A percentile compares a stretch with the other conserved stretches of the same genome.
Evolutionary conservation across 2,797 vertebrate species (phyloP).

Genomic region (Cossypha polioptera): DNA sequence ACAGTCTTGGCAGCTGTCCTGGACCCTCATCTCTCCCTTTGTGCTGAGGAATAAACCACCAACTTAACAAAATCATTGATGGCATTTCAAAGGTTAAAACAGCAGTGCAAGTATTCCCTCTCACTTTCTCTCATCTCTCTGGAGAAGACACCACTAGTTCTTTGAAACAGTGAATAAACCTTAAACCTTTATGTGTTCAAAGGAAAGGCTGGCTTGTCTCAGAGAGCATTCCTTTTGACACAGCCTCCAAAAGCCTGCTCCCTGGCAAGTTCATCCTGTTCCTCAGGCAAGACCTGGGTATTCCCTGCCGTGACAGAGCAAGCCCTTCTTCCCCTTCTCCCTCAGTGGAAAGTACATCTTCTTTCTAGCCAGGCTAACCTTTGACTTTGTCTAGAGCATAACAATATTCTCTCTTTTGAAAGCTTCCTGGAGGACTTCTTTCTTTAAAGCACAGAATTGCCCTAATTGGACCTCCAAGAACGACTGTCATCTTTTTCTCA

Average conservation of each 20-base stretch:
- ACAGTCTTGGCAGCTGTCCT: neutral
- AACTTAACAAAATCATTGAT: neutral
- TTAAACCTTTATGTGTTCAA: constrained; percentile 68
- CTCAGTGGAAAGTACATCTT: constrained; percentile 59
- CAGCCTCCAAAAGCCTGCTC: constrained; percentile 55
- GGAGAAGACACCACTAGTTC: constrained; percentile 44
- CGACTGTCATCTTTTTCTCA: constrained; percentile 59
- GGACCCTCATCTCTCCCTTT: neutral
- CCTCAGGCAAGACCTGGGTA: constrained; percentile 71
- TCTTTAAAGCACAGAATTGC: constrained; percentile 57
- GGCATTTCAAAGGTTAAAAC: constrained; percentile 56
- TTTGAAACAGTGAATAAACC: constrained; percentile 75
- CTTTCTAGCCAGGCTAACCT: constrained; percentile 67
- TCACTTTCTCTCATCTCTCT: constrained; percentile 44
- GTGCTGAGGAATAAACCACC: neutral
- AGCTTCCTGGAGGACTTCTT: constrained; percentile 70
- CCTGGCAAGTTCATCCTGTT: constrained; percentile 66
- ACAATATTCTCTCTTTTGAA: constrained; percentile 68
- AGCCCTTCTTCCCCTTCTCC: constrained; percentile 59
- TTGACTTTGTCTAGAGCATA: constrained; percentile 66
- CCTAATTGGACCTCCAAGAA: constrained; percentile 69
- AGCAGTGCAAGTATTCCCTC: neutral
- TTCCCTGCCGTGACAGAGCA: constrained; percentile 64
- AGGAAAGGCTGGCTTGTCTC: constrained; percentile 56
- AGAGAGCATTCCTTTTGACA: constrained; percentile 55